phyloP scores from a whole-genome alignment of 2,797 vertebrate species.

The Argentina silus region DNA sequence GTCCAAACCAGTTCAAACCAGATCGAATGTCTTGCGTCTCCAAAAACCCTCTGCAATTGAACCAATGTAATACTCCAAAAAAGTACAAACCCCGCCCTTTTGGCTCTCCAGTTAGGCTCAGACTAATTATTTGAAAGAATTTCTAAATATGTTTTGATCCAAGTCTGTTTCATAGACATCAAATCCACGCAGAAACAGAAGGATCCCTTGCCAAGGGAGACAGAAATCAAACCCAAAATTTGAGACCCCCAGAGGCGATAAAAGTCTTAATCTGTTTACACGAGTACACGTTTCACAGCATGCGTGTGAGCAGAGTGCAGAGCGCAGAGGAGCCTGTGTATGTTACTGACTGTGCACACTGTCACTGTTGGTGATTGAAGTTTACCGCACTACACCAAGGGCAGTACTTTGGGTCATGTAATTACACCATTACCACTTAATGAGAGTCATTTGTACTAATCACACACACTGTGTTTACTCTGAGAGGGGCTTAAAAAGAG shows the following conservation, averaged over 20 bases:
- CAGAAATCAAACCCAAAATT: conserved; percentile 10
- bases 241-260: conserved; percentile 38
- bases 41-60: no score
- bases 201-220: conserved; percentile 14
- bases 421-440: conserved; percentile 67
- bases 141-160: no score
- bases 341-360: conserved; percentile 9
- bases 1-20: no score
- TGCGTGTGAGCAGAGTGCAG: background rate
- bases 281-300: conserved; percentile 19
- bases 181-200: conserved; percentile 38
- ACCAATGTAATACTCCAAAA: no score
- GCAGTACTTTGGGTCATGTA: conserved; percentile 47
- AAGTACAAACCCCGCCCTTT: no score
- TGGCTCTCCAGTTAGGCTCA: no score
- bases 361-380: conserved; percentile 48
- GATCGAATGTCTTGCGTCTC: no score
- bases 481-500: conserved; percentile 28
- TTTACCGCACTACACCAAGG: conserved; percentile 19
- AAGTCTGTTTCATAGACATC: conserved; percentile 14
- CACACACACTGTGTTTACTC: conserved; percentile 46
- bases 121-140: no score
- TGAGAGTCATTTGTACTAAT: conserved; percentile 65
- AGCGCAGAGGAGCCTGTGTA: conserved; percentile 6
- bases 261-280: conserved; percentile 36